Percentiles rank a stretch among this genome's conserved stretches.
Evolutionary conservation across 2,113 vertebrate species (phyloP).

Genomic region (Dolichallabes microphthalmus): DNA sequence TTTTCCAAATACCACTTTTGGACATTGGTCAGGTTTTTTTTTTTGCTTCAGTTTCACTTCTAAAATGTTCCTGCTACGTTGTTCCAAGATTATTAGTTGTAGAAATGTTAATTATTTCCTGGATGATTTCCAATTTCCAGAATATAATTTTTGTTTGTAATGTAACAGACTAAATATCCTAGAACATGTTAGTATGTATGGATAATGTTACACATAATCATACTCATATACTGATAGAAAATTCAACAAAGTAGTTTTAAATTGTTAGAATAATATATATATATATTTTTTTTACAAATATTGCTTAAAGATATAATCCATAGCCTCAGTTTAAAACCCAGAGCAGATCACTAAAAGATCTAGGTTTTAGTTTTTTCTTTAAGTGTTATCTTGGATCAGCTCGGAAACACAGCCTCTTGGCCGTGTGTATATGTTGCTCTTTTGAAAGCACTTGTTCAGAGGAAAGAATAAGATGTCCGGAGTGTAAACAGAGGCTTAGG

Average conservation of each 20-base stretch:
- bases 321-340: neutral
- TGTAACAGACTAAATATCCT: neutral
- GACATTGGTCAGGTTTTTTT: too few species aligned
- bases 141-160: neutral
- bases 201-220: neutral
- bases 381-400: constrained; percentile 4
- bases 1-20: too few species aligned
- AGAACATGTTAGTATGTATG: too few species aligned
- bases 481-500: constrained; percentile 41
- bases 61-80: neutral
- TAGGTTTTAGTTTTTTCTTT: neutral
- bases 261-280: neutral
- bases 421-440: neutral
- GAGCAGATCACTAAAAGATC: neutral
- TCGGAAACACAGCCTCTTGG: neutral
- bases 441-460: constrained; percentile 33
- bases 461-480: constrained; percentile 20
- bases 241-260: neutral
- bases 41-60: neutral
- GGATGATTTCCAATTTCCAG: neutral
- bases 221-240: neutral
- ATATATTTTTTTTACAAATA: neutral
- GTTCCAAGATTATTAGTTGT: neutral
- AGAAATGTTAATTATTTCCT: neutral
- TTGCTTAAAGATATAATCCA: neutral